Base-by-base conservation (phyloP, 2,797 vertebrate genomes). In the Dryobates pubescens region DNA sequence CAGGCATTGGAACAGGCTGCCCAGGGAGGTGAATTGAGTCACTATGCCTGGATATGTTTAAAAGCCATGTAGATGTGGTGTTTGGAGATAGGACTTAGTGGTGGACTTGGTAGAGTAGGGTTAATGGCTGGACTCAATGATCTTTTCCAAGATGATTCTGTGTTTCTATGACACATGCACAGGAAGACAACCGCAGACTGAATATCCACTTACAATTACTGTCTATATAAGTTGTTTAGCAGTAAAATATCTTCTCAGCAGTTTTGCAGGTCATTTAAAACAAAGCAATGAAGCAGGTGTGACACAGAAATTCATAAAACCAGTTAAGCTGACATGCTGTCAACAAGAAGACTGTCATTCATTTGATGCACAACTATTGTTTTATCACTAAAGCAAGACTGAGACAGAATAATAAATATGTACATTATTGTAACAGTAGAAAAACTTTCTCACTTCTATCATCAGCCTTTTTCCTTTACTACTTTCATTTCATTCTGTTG, bases 271-370 rank as follows among this genome's bases (percentile, higher is more conserved):
- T 83, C 61, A 88, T 82, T 81, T 71, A 87, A 79, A 90, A 58
- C 27, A 89, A 93, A 76, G 63, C 89, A 89, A 86, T 85, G 80
- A 90, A 89, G 73, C 51, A 93, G 27, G 62, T 75, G 36, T 68
- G 91, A 73, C 69, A 88, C 83, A 91, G 68, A 84, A 87, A 89
- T 85, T 78, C 38, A 72, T 78, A 89, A 93, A 86, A 16, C 16
- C 8, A 20, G n/a, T 74, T 81, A 86, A 90, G 23, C 19, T 76
- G 54, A 71, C 57, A 34, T 36, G 58, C 4, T 0, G 3, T 26
- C 53, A 68, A 49, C 43, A 68, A 70, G 54, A 81, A 43, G 10
- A 68, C 5, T 61, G 38, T 80, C 17, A 45, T 82, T 82, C 49
- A 41, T 76, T 90, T 79, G 74, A 43, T 79, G 63, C 17, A 74